Conservation (phyloP, 2,113 vertebrate genomes). For the Ranitomeya variabilis region DNA sequence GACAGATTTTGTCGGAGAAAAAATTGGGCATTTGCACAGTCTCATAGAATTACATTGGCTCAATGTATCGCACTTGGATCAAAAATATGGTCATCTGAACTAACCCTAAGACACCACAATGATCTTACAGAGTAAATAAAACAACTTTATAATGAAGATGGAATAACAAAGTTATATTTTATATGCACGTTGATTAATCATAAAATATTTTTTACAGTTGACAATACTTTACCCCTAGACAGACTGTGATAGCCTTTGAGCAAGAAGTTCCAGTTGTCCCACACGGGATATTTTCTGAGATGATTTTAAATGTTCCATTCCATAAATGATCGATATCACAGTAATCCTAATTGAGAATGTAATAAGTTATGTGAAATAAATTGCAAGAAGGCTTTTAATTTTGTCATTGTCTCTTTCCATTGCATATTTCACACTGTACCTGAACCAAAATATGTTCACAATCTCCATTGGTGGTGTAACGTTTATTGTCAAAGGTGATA, state of each 20-base stretch:
- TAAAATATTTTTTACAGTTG: neutral
- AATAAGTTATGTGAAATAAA: neutral
- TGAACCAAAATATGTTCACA: constrained; percentile 79
- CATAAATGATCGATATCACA: constrained; percentile 69
- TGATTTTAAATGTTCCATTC: constrained; percentile 79
- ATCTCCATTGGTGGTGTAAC: constrained; percentile 74
- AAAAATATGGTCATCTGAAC: too few species aligned
- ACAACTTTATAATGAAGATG: neutral
- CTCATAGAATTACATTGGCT: too few species aligned
- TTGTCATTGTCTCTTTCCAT: neutral
- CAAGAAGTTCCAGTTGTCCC: constrained; percentile 86
- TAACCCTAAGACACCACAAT: too few species aligned
- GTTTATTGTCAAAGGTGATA: constrained; percentile 77
- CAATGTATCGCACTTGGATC: too few species aligned
- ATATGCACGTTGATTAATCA: neutral
- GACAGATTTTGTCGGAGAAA: too few species aligned
- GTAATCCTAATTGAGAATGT: constrained; percentile 72
- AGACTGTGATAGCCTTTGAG: constrained; percentile 86
- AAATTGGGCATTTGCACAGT: too few species aligned
- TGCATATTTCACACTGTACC: constrained; percentile 63
- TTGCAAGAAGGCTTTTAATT: neutral
- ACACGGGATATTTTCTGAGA: constrained; percentile 86
- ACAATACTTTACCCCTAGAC: constrained; percentile 75
- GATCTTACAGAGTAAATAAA: neutral
- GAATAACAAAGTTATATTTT: neutral